A percentile compares a stretch with the other conserved stretches of the same genome.
These are phyloP conservation scores for Lordiphosa mommai DNA, from an alignment of 1,140 invertebrate species.

Conservation along the genomic window DNA sequence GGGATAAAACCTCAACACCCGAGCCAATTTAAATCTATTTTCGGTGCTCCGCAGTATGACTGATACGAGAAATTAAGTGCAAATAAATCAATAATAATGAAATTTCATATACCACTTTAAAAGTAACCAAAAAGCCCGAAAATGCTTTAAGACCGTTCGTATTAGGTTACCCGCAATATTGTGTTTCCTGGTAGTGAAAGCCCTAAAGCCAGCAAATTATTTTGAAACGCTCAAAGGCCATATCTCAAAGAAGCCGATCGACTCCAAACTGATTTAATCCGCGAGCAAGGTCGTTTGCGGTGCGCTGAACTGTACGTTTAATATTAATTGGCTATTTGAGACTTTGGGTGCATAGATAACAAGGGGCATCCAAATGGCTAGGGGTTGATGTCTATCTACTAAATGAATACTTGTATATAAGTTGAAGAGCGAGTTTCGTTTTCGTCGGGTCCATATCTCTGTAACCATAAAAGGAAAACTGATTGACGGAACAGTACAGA, in stretches of 20 bases:
- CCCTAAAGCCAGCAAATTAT: background rate
- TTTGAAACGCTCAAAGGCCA: background rate
- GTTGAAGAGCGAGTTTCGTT: background rate
- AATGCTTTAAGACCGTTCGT: background rate
- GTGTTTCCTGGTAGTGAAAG: slow-evolving; percentile 27
- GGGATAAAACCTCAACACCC: slow-evolving; percentile 1
- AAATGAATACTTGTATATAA: background rate
- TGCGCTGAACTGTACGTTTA: slow-evolving; percentile 38
- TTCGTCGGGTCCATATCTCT: no score
- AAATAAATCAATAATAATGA: slow-evolving; percentile 1
- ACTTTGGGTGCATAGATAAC: slow-evolving; percentile 24
- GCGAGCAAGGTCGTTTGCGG: slow-evolving; percentile 48
- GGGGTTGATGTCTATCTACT: background rate
- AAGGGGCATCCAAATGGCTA: slow-evolving; percentile 16
- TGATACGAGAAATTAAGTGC: background rate
- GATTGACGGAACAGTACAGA: no score
- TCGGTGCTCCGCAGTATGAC: background rate
- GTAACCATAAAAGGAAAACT: no score
- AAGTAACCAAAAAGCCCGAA: background rate
- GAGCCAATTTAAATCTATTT: background rate
- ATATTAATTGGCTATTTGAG: slow-evolving; percentile 42
- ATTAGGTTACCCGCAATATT: background rate
- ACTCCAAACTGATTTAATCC: slow-evolving; percentile 54
- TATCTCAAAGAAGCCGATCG: slow-evolving; percentile 16
- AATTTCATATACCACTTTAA: background rate